phyloP scores from a whole-genome alignment of 1,140 invertebrate species.

The Drosophila insularis region DNA sequence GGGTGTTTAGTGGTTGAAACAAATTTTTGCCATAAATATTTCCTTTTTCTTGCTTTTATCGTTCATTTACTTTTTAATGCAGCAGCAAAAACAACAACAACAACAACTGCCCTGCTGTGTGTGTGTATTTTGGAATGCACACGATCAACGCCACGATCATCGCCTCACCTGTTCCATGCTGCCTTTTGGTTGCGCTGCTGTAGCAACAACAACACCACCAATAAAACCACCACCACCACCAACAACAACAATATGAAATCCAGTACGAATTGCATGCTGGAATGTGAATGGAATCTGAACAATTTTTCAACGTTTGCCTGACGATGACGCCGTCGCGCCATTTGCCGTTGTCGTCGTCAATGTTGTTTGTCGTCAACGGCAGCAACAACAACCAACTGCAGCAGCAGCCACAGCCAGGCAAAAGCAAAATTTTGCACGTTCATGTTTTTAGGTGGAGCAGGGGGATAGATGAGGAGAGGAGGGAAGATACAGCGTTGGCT shows the following conservation, averaged over 20 bases:
- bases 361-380: slow-evolving; percentile 17
- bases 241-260: slow-evolving; percentile 50
- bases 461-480: neutral
- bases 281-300: slow-evolving; percentile 82
- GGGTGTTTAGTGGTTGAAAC: neutral
- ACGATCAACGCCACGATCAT: slow-evolving; percentile 57
- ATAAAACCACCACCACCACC: neutral
- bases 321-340: slow-evolving; percentile 69
- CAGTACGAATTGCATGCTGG: slow-evolving; percentile 82
- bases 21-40: slow-evolving; percentile 23
- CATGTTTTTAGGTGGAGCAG: neutral
- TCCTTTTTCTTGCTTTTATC: slow-evolving; percentile 69
- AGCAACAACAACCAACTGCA: slow-evolving; percentile 23
- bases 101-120: slow-evolving; percentile 69
- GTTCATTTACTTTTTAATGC: slow-evolving; percentile 78
- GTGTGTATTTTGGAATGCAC: slow-evolving; percentile 70
- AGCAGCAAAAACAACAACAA: slow-evolving; percentile 42
- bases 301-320: slow-evolving; percentile 80
- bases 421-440: slow-evolving; percentile 7
- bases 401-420: neutral
- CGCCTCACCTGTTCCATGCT: slow-evolving; percentile 76
- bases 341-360: neutral
- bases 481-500: slow-evolving; percentile 2
- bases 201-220: slow-evolving; percentile 39
- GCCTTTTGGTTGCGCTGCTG: slow-evolving; percentile 51